Evolutionary conservation across 2,888 invertebrate species (phyloP).

Genomic region (Trichacis sp.): DNA sequence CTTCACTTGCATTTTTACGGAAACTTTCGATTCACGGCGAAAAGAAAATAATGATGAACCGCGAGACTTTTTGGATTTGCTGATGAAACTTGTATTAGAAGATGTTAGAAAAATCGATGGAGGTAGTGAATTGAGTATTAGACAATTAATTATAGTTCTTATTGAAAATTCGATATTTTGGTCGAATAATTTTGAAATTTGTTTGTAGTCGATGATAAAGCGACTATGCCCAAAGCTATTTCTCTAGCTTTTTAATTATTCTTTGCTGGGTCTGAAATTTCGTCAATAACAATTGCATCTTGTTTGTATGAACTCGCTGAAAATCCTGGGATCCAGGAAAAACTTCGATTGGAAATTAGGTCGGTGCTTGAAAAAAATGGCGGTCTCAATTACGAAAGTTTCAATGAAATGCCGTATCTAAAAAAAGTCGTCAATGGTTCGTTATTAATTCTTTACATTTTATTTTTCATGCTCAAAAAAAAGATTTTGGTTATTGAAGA

Average conservation of each 20-base stretch:
- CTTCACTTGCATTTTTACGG: slow-evolving; percentile 60
- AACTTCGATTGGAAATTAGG: slow-evolving; percentile 65
- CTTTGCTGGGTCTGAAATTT: slow-evolving; percentile 71
- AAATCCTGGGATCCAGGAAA: slow-evolving; percentile 66
- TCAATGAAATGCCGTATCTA: slow-evolving; percentile 69
- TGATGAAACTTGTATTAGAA: slow-evolving; percentile 58
- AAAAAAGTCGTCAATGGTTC: slow-evolving; percentile 67
- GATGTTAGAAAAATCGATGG: slow-evolving; percentile 7
- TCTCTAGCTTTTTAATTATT: slow-evolving; percentile 70
- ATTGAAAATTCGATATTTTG: no score
- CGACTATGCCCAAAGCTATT: slow-evolving; percentile 65
- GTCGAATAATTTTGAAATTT: no score
- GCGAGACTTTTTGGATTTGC: slow-evolving; percentile 64
- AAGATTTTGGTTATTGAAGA: no score
- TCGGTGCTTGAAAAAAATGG: slow-evolving; percentile 55
- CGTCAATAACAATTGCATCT: slow-evolving; percentile 69
- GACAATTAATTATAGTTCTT: no score
- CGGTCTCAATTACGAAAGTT: slow-evolving; percentile 65
- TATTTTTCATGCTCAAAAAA: no score
- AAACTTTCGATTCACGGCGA: slow-evolving; percentile 59
- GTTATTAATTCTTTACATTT: no score
- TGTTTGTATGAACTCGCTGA: slow-evolving; percentile 68
- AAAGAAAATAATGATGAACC: slow-evolving; percentile 46
- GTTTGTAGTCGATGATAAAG: slow-evolving; percentile 32
- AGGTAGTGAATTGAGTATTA: no score